Percentiles rank a stretch among this genome's conserved stretches.
These are phyloP conservation scores for Heliothis peltigera DNA, from an alignment of 2,888 invertebrate genomes.

Conservation along the genomic window DNA sequence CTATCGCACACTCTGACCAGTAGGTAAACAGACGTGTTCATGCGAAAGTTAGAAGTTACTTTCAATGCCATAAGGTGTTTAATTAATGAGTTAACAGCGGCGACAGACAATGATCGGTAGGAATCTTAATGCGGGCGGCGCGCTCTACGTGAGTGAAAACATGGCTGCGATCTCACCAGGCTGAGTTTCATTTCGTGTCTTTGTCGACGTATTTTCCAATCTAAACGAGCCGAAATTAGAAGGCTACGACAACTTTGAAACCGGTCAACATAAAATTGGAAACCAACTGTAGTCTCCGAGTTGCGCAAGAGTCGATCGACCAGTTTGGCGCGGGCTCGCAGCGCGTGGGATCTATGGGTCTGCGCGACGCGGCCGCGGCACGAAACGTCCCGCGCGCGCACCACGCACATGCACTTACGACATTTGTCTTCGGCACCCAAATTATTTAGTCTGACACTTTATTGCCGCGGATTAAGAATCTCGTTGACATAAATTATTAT, in stretches of 20 bases:
- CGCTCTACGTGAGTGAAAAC: slow-evolving; percentile 68
- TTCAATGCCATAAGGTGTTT: slow-evolving; percentile 63
- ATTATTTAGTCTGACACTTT: slow-evolving; percentile 82
- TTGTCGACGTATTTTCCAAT: slow-evolving; percentile 86
- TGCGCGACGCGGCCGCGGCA: slow-evolving; percentile 25
- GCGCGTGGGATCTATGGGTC: slow-evolving; percentile 85
- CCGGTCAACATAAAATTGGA: slow-evolving; percentile 90
- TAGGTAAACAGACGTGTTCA: slow-evolving; percentile 26
- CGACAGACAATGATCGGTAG: slow-evolving; percentile 63
- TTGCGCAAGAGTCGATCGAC: slow-evolving; percentile 87
- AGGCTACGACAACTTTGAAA: slow-evolving; percentile 88
- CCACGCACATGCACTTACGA: slow-evolving; percentile 65
- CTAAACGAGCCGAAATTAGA: slow-evolving; percentile 89
- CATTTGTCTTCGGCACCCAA: slow-evolving; percentile 66
- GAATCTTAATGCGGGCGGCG: slow-evolving; percentile 61
- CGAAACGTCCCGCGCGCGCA: slow-evolving; percentile 50
- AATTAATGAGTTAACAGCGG: slow-evolving; percentile 64
- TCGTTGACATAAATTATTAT: slow-evolving; percentile 84
- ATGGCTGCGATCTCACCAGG: slow-evolving; percentile 62
- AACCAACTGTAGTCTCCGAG: slow-evolving; percentile 87
- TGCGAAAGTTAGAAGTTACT: slow-evolving; percentile 55
- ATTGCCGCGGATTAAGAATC: slow-evolving; percentile 84
- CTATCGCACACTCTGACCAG: slow-evolving; percentile 3
- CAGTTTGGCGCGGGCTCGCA: slow-evolving; percentile 81
- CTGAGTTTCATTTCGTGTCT: slow-evolving; percentile 70